Base-by-base conservation (phyloP, 2,113 vertebrate species). In the Rhizomys pruinosus region DNA sequence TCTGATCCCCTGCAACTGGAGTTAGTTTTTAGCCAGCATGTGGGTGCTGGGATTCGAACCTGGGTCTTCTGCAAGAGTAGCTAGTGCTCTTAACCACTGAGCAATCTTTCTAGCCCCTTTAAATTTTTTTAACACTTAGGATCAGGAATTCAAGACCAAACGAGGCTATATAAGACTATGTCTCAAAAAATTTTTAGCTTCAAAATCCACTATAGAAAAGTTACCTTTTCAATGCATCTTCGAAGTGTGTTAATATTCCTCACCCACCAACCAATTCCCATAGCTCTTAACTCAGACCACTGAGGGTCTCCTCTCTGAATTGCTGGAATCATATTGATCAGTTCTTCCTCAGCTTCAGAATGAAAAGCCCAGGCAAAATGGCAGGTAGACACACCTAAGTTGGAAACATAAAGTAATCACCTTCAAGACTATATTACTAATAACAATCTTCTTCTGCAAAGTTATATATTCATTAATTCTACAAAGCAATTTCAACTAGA, bases 361-460 rank as follows among this genome's bases (percentile, higher is more conserved):
- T 99, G 99, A 98, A 99, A 99, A 81, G 99, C 99, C 99, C 99
- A 99, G 5, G 99, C 99, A 98, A 99, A 99, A 98, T 99, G 99
- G 97, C 99, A 99, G 0, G 99, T 99, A 37, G 99, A 99, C 20
- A 99, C 97, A 66, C 99, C 99, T 99, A 96, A 85, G 97, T 19
- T 89, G 59, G 44, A 92, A 91, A 96, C 20, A 91, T 1, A 89
- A 87, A 92, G 80, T 37, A 93, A 79, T 12, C 91, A 34, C 29
- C 55, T 92, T 95, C 34, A 87, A 55, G 92, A 96, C 44, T 57
- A 3, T 25, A 94, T 39, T 1, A 96, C 84, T 88, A 80, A 89
- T 4, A 90, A 32, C 17, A 47, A 37, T 27, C 84, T 86, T 27
- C 84, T 86, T 89, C 63, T 59, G 59, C 7, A 44, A 29, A 66